Evolutionary conservation across 2,113 vertebrate genomes (phyloP).

Genomic region (Pteronura brasiliensis): DNA sequence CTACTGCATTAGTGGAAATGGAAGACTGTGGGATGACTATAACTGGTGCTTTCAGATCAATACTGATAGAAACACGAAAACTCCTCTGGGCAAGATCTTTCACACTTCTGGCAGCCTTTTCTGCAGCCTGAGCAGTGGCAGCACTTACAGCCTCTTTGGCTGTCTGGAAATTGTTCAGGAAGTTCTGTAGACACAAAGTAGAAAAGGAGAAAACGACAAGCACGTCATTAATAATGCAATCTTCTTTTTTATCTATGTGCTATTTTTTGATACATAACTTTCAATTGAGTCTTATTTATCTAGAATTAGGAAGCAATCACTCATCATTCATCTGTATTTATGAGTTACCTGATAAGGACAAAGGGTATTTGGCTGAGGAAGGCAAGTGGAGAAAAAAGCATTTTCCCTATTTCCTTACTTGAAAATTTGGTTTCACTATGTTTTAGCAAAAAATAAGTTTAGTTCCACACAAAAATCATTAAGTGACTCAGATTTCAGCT

Average conservation of each 20-base stretch:
- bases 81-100: conserved; percentile 94
- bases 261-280: neutral
- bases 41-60: conserved; percentile 94
- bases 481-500: conserved; percentile 24
- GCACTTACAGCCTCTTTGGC: conserved; percentile 87
- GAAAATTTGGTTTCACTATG: neutral
- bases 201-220: neutral
- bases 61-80: conserved; percentile 89
- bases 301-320: neutral
- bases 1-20: conserved; percentile 86
- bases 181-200: conserved; percentile 83
- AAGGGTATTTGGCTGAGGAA: neutral
- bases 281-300: neutral
- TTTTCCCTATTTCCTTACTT: neutral
- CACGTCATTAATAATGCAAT: neutral
- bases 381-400: neutral
- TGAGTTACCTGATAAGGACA: neutral
- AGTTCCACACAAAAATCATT: neutral
- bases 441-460: neutral
- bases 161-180: conserved; percentile 93
- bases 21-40: conserved; percentile 94
- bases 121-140: conserved; percentile 90
- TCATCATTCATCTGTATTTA: neutral
- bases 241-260: neutral
- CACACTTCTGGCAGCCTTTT: conserved; percentile 92